Evolutionary conservation across 1,140 invertebrate species (phyloP), one percentile per base, ranked within the genome.

Genomic region (Drosophila dunni): DNA sequence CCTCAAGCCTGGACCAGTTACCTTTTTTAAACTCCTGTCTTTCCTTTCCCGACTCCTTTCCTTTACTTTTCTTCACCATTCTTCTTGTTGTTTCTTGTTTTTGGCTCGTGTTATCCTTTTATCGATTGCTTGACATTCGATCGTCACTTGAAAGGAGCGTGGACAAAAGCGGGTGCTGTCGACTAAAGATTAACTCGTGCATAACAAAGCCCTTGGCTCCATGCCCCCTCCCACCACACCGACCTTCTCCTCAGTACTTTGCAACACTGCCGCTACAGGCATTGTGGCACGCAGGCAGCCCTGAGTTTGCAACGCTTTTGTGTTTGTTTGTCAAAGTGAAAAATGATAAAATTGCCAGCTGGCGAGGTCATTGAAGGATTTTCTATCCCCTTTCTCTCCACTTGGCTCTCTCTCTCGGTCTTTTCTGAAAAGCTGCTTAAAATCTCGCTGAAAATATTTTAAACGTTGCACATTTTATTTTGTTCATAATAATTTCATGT

Each of bases 311-410:
- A 44, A 10, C 5, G 54, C 62, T 68, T 77, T 84, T 86, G 78
- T 86, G 78, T 79, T 79, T 86, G 82, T 86, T 86, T 79, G 71
- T 79, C 71, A 86, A 86, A 81, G 78, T 86, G 82, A 86, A 86
- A 86, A 86, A 86, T 86, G 75, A 81, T 86, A 70, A 81, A 86
- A 86, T 76, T 86, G 75, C 67, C 82, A 75, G 70, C 64, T 63
- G 76, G 40, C 78, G 60, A 78, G 77, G 78, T 38, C 53, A 48
- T 36, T 51, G 24, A 7, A 24, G 4, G 40, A 6, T 13, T n/a
- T 42, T 5, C 40, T 42, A 5, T 3, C 24, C 40, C 5, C n/a
- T 42, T 9, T 1, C 29, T 9, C 13, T 51, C 8, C 50, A 8
- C 34, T 4, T 9, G 20, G 1, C 24, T 10, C 29, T 15, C 13